A percentile compares a stretch with the other conserved stretches of the same genome.
Evolutionary conservation across 1,140 invertebrate species (phyloP).

Genomic region (Lasaia peninsularis): DNA sequence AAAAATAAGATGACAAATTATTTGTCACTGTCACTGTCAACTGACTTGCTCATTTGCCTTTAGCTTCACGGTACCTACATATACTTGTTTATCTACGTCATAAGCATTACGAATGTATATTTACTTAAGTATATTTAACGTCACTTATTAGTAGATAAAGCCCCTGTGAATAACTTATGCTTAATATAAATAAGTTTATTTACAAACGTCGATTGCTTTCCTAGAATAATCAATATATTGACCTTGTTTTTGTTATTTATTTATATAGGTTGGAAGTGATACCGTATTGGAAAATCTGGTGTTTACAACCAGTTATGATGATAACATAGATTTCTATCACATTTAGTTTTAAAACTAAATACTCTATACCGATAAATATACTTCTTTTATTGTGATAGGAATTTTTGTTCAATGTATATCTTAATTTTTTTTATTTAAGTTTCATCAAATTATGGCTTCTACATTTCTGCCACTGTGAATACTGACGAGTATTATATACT

Average conservation of each 20-base stretch:
- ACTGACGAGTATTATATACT: too few relatives aligned
- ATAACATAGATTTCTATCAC: neutral
- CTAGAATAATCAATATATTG: neutral
- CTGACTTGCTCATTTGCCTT: too few relatives aligned
- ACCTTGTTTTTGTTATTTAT: slow-evolving; percentile 12
- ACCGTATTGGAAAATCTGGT: neutral
- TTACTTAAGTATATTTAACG: neutral
- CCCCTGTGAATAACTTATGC: slow-evolving; percentile 2
- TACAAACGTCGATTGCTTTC: neutral
- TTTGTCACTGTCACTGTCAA: too few relatives aligned
- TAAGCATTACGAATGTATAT: neutral
- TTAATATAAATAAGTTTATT: neutral
- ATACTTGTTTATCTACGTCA: neutral
- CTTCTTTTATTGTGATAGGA: too few relatives aligned
- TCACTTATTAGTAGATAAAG: slow-evolving; percentile 7
- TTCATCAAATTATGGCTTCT: too few relatives aligned
- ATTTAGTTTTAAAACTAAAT: too few relatives aligned
- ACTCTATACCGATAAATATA: too few relatives aligned
- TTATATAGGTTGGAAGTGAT: neutral
- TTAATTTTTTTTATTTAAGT: too few relatives aligned
- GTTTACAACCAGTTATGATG: neutral
- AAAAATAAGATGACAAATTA: too few relatives aligned
- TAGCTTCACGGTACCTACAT: too few relatives aligned
- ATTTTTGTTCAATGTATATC: too few relatives aligned
- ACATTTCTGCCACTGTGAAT: too few relatives aligned